Evolutionary conservation across 1,140 invertebrate genomes (phyloP), one percentile per base, ranked within the genome.

Genomic region (Drosophila repleta): DNA sequence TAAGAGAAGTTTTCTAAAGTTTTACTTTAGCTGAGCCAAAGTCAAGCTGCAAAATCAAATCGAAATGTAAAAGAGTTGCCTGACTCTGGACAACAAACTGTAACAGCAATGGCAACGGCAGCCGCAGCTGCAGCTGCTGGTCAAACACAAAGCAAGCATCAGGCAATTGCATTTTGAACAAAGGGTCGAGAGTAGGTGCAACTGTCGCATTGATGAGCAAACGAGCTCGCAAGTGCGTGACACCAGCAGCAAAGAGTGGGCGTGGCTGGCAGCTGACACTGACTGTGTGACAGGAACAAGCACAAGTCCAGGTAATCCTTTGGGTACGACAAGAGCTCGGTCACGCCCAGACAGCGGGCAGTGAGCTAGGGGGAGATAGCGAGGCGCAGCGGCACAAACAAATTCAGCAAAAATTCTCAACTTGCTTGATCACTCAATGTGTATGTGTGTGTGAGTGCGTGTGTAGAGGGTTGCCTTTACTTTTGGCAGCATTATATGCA

Each of bases 281-380:
- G 52, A 48, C 58, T 79, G 64, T 72, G 63, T 68, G 61, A 72
- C 74, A 72, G 79, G 48, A 76, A 88, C 83, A 82, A 78, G 66
- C 79, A 81, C 75, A 88, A 88, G 83, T 80, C 58, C 68, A 71
- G 76, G 83, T 88, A 88, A 88, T 88, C 83, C 84, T 71, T 56
- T 72, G 68, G 83, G 81, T 53, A 78, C 74, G 41, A 65, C 81
- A 81, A 63, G 60, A 71, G 57, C 37, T 57, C 53, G 53, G 52
- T 39, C 58, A 74, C 51, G 56, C 39, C 64, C 62, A 21, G 8
- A 3, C 2, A 11, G 32, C 32, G 11, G 10, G 3, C 0, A 13
- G 10, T 35, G 32, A 13, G 39, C 4, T 0, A 0, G 29, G 7
- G 7, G 29, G n/a, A 7, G 45, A n/a, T n/a, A n/a, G n/a, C 15